Conservation (phyloP, 2,113 vertebrate genomes). For the Tympanuchus pallidicinctus region DNA sequence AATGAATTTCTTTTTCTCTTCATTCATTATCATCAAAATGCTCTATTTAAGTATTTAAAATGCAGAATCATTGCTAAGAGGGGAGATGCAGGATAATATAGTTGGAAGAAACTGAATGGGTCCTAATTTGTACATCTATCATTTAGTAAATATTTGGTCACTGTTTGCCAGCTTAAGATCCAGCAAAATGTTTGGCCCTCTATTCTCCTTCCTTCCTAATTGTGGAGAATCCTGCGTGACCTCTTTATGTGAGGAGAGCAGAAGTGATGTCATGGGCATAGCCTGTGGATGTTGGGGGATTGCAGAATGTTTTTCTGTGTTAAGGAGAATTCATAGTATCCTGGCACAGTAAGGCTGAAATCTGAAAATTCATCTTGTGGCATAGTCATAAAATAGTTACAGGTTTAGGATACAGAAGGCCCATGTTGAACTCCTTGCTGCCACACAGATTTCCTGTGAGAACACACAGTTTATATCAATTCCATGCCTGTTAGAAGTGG, state of each 20-base stretch:
- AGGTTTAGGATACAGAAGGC: not conserved
- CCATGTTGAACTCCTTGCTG: not conserved
- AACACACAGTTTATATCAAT: not conserved
- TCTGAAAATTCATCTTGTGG: not conserved
- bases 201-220: not conserved
- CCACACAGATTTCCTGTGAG: not conserved
- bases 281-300: not conserved
- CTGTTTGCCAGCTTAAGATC: not conserved
- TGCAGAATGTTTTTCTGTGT: not conserved
- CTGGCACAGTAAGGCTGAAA: not conserved
- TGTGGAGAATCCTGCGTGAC: not conserved
- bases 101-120: not conserved
- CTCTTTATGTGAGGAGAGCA: not conserved
- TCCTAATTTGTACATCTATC: not conserved
- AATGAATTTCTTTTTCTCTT: not conserved
- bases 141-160: not conserved
- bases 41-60: conserved; percentile 3
- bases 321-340: not conserved
- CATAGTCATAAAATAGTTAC: not conserved
- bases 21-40: conserved; percentile 2
- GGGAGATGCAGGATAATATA: not conserved
- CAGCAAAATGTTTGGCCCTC: not conserved
- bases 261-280: not conserved
- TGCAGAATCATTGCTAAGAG: not conserved
- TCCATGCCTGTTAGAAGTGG: not conserved